Evolutionary conservation across 2,888 invertebrate genomes (phyloP).

Genomic region (Steinernema scapterisci): DNA sequence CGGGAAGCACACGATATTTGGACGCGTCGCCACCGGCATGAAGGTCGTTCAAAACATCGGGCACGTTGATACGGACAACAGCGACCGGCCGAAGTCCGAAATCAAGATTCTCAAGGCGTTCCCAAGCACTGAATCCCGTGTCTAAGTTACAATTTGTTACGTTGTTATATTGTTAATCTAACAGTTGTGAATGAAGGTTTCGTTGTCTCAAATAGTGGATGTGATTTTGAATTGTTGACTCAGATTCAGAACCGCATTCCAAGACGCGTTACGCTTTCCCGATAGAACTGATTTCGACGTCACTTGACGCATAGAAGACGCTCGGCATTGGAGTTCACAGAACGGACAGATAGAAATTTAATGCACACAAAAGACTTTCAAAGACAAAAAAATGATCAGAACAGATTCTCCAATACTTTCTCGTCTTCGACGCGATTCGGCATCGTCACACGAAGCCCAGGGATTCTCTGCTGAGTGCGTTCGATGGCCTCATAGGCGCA

Average conservation of each 20-base stretch:
- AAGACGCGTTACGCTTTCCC: too few species aligned
- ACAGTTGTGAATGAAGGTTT: too few species aligned
- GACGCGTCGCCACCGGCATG: slow-evolving; percentile 65
- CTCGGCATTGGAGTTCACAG: too few species aligned
- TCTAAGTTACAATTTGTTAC: not conserved
- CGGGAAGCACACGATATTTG: slow-evolving; percentile 96
- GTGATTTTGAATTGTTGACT: too few species aligned
- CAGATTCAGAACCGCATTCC: too few species aligned
- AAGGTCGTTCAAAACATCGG: slow-evolving; percentile 82
- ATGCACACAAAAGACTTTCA: too few species aligned
- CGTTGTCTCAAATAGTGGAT: too few species aligned
- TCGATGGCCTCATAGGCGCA: slow-evolving; percentile 72
- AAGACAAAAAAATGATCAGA: not conserved
- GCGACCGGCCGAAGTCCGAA: slow-evolving; percentile 87
- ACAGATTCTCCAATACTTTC: slow-evolving; percentile 37
- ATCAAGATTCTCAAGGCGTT: slow-evolving; percentile 71
- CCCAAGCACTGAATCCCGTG: slow-evolving; percentile 50
- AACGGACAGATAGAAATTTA: too few species aligned
- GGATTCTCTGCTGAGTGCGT: slow-evolving; percentile 70
- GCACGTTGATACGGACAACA: slow-evolving; percentile 88
- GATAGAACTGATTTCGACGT: too few species aligned
- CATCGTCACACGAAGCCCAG: slow-evolving; percentile 71
- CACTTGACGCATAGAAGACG: too few species aligned
- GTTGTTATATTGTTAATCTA: slow-evolving; percentile 12
- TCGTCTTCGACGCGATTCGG: slow-evolving; percentile 69